Base-by-base conservation (phyloP, 2,888 invertebrate species). In the Sarcophaga carnaria region DNA sequence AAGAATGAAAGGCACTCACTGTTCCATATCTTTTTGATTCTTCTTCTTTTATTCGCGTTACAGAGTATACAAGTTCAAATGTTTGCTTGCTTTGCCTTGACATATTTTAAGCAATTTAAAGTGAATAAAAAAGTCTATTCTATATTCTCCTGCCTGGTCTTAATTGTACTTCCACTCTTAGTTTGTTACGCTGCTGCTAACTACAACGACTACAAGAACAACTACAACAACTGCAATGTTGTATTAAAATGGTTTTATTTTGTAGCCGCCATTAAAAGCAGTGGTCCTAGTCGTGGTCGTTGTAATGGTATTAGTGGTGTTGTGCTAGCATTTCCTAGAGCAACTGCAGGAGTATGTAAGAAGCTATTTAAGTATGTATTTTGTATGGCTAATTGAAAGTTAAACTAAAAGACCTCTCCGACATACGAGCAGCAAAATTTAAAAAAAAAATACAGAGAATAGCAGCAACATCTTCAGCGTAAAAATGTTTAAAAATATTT, bases 351-450 rank as follows among this genome's bases (percentile, higher is more conserved):
- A 75, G 63, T 45, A 63, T 49, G 14, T 49, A 37, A 37, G 37
- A 37, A 37, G 37, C 5, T 37, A 22, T 72, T 6, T 54, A 69
- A 77, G 37, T 76, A 66, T 66, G 59, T 63, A 77, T 80, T 27
- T 85, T 80, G 72, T 78, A 60, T 47, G 64, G 76, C 83, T 83
- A 83, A 83, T 86, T 86, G 83, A 83, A 84, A 81, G 70, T 75
- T 78, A 76, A 83, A 78, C 78, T 78, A 49, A 79, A 74, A 83
- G 78, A 83, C 45, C 8, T 54, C 14, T 54, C 49, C 49, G 77
- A 37, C 67, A 66, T 66, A 64, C 1, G 2, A 80, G 54, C 22
- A 83, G 67, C 79, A 82, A 75, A 8, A 62, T 22, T 1, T 1
- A 22, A 1, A 22, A 14, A 20, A 4, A 62, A 20, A 2, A 10